These are phyloP conservation scores for Pyrrhia umbra DNA, from an alignment of 2,888 invertebrate genomes.

Conservation along the genomic window DNA sequence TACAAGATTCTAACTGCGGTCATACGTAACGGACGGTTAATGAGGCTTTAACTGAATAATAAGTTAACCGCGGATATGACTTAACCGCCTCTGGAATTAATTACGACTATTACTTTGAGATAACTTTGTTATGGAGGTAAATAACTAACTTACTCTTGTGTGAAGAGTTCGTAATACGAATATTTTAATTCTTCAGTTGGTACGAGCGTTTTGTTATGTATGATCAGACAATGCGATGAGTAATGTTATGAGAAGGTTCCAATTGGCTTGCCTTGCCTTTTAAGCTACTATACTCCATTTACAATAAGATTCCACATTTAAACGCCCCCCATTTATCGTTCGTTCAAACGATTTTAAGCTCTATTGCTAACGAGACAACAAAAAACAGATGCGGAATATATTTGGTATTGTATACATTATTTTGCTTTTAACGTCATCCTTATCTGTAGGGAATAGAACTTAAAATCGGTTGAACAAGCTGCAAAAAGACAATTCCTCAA, in stretches of 20 bases:
- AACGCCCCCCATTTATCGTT: no score
- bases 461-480: no score
- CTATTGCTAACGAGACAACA: no score
- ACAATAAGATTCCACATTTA: no score
- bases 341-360: no score
- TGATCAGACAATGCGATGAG: not conserved
- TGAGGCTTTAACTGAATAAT: slow-evolving; percentile 55
- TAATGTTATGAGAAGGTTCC: slow-evolving; percentile 1
- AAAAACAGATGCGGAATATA: no score
- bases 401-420: no score
- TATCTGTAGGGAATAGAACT: no score
- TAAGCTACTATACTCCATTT: not conserved
- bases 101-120: slow-evolving; percentile 28
- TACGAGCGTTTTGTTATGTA: not conserved
- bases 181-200: not conserved
- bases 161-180: slow-evolving; percentile 1
- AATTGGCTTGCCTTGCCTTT: not conserved
- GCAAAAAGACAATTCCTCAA: no score
- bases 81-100: slow-evolving; percentile 46
- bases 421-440: no score
- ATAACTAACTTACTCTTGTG: not conserved
- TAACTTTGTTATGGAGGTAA: slow-evolving; percentile 17
- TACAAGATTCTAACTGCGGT: slow-evolving; percentile 41
- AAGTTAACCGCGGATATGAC: slow-evolving; percentile 45
- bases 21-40: slow-evolving; percentile 41